A percentile compares a stretch with the other conserved stretches of the same genome.
Conservation (phyloP, 2,888 invertebrate genomes). For the Rutpela maculata region DNA sequence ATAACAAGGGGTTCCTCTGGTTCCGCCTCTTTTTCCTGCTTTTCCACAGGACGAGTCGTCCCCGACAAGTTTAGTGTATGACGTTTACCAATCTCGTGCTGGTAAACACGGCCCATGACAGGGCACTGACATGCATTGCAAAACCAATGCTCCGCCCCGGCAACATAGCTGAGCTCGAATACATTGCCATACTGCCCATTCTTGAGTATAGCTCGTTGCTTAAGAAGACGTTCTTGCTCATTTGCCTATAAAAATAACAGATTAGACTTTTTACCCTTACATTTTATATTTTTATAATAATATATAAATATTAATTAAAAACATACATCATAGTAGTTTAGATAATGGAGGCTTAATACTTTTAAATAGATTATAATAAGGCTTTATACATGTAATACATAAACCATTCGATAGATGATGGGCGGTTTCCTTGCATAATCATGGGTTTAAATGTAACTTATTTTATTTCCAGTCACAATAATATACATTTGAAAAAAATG, state of each 20-base stretch:
- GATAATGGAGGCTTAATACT: conserved; percentile 23
- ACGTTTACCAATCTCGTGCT: conserved; percentile 71
- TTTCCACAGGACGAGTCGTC: conserved; percentile 47
- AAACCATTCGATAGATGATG: too few species aligned
- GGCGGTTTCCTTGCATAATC: too few species aligned
- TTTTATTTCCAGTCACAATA: too few species aligned
- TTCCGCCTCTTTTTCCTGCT: conserved; percentile 35
- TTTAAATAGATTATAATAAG: neutral
- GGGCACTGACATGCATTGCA: conserved; percentile 72
- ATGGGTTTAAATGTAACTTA: too few species aligned
- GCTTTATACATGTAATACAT: too few species aligned
- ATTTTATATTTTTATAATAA: neutral
- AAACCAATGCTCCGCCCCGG: conserved; percentile 70
- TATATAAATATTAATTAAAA: conserved; percentile 14
- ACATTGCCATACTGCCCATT: conserved; percentile 69
- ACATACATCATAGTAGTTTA: neutral
- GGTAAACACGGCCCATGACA: conserved; percentile 71
- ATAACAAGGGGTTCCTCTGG: conserved; percentile 53
- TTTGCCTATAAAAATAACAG: conserved; percentile 65
- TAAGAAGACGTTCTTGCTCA: conserved; percentile 69
- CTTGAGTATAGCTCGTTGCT: conserved; percentile 66
- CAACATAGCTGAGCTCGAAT: conserved; percentile 68
- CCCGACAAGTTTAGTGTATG: conserved; percentile 64
- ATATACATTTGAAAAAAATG: too few species aligned
- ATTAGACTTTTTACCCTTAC: neutral